Evolutionary conservation across 2,113 vertebrate species (phyloP), one percentile per base, ranked within the genome.

Genomic region (Alectura lathami): DNA sequence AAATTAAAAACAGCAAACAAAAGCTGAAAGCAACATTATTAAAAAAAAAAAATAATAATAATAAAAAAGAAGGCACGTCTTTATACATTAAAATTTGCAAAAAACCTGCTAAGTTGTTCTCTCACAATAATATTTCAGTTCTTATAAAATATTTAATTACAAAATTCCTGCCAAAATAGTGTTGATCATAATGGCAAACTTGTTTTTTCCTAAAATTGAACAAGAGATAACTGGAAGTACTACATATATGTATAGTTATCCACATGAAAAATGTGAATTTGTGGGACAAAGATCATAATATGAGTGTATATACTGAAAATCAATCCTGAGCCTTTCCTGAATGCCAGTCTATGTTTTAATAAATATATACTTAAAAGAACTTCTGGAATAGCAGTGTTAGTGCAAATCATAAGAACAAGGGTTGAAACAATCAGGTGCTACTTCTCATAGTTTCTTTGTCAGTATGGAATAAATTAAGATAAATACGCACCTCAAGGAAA

Each of bases 381-480:
- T 69, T 45, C 34, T 85, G 60, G 73, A 86, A 51, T 79, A 53
- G 85, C 70, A 32, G 38, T 59, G 78, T 60, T 54, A 62, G 92
- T 67, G 50, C 29, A 92, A 87, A 96, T 68, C 45, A 62, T 70
- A 85, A 62, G 53, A 38, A 38, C 34, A 86, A 95, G 69, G 91
- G 81, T 17, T 82, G 72, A 77, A 92, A 95, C 91, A 84, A 83
- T 79, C 11, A 68, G 40, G n/a, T 66, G 21, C 32, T 59, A 43
- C 8, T 86, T 66, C 67, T 47, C 15, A 14, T 6, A 60, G 40
- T 72, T 89, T 54, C 92, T 88, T 90, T 89, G 83, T 63, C 86
- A 77, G 79, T 48, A 82, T 15, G 26, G 62, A 74, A 94, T 60
- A 74, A 74, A 93, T 51, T 59, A 79, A 94, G 92, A 95, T 48